Conservation (phyloP, 2,113 vertebrate species). For the Xyliphius kryptos region DNA sequence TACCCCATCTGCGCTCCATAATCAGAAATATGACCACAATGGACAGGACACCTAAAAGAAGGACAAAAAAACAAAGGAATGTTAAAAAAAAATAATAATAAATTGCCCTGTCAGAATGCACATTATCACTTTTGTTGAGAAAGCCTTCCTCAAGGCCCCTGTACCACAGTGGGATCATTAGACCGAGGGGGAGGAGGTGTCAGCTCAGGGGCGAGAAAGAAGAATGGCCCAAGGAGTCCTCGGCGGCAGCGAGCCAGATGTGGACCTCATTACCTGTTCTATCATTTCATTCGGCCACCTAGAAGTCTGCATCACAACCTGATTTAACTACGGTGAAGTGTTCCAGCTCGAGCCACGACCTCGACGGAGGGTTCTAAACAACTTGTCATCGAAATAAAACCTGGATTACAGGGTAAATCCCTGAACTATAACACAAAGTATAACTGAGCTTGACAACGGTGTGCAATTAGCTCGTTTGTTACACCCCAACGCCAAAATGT, state of each 20-base stretch:
- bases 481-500: neutral
- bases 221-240: conserved; percentile 2
- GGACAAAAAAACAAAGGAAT: neutral
- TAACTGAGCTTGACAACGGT: too few species aligned
- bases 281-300: conserved; percentile 3
- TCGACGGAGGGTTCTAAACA: conserved; percentile 17
- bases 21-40: neutral
- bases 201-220: conserved; percentile 14
- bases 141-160: conserved; percentile 4
- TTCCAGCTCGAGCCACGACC: neutral
- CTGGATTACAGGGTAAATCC: too few species aligned
- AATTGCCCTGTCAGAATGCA: conserved; percentile 1
- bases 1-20: conserved; percentile 44
- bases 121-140: conserved; percentile 19
- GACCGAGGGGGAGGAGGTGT: neutral
- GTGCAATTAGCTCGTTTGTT: too few species aligned
- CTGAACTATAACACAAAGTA: too few species aligned
- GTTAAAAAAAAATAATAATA: conserved; percentile 12
- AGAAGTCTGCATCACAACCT: conserved; percentile 1
- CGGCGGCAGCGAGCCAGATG: conserved; percentile 1
- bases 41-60: conserved; percentile 18
- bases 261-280: conserved; percentile 21
- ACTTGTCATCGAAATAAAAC: conserved; percentile 11
- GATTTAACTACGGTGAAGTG: conserved; percentile 5
- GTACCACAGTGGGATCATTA: conserved; percentile 4